Percentiles rank a stretch among this genome's conserved stretches.
Conservation (phyloP, 2,113 vertebrate species). For the Seriola rivoliana region DNA sequence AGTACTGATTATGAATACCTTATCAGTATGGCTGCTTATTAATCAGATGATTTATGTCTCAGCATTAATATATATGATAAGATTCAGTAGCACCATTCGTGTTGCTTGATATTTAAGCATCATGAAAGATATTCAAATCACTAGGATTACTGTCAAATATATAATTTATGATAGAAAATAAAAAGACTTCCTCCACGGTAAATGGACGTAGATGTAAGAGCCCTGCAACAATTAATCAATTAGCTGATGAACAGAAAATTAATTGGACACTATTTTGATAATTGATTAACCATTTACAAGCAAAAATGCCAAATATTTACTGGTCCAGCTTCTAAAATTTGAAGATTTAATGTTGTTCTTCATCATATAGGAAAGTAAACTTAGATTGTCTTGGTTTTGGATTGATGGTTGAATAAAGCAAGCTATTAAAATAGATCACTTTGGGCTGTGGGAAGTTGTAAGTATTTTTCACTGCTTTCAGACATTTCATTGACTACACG, state of each 20-base stretch:
- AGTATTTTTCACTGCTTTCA: no score
- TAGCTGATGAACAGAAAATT: not conserved
- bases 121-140: not conserved
- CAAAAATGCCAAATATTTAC: no score
- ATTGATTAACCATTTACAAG: not conserved
- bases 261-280: not conserved
- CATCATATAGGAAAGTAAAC: no score
- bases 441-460: no score
- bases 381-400: no score
- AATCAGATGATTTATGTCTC: not conserved
- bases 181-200: not conserved
- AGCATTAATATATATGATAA: not conserved
- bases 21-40: not conserved
- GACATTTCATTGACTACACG: no score
- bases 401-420: no score
- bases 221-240: not conserved
- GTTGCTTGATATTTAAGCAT: not conserved
- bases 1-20: not conserved
- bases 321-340: no score
- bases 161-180: not conserved
- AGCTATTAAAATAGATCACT: no score
- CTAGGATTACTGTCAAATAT: not conserved
- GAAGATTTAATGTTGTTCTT: no score
- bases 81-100: not conserved
- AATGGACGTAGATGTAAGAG: not conserved